Evolutionary conservation across 2,888 invertebrate species (phyloP).

Genomic region (Noctua comes): DNA sequence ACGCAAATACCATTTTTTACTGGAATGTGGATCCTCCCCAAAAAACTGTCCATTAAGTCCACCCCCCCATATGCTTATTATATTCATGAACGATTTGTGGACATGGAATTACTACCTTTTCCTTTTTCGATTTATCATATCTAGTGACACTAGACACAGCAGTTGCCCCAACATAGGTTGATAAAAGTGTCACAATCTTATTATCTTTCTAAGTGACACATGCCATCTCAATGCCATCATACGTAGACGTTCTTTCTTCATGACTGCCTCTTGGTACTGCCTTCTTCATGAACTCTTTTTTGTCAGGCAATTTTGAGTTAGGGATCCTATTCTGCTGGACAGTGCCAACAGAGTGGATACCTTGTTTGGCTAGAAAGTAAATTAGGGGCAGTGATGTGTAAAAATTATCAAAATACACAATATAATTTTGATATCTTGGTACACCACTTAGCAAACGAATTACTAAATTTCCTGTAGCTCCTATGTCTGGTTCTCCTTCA

Average conservation of each 20-base stretch:
- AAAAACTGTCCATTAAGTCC: conserved; percentile 14
- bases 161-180: conserved; percentile 32
- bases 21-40: conserved; percentile 21
- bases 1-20: conserved; percentile 29
- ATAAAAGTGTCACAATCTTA: conserved; percentile 27
- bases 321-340: conserved; percentile 22
- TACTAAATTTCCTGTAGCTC: conserved; percentile 48
- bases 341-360: conserved; percentile 25
- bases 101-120: conserved; percentile 5
- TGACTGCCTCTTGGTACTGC: conserved; percentile 15
- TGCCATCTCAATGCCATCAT: conserved; percentile 14
- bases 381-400: conserved; percentile 28
- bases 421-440: conserved; percentile 38
- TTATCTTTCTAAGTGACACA: conserved; percentile 34
- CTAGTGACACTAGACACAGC: conserved; percentile 25
- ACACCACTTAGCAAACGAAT: conserved; percentile 47
- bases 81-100: conserved; percentile 9
- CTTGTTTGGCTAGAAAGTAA: conserved; percentile 29
- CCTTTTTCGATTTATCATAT: conserved; percentile 19
- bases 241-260: conserved; percentile 15
- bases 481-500: conserved; percentile 44
- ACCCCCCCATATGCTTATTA: conserved; percentile 7
- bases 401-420: conserved; percentile 30
- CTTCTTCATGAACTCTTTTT: conserved; percentile 15
- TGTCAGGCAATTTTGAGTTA: conserved; percentile 16